phyloP scores from a whole-genome alignment of 1,140 invertebrate species.

The Macrobrachium nipponense region DNA sequence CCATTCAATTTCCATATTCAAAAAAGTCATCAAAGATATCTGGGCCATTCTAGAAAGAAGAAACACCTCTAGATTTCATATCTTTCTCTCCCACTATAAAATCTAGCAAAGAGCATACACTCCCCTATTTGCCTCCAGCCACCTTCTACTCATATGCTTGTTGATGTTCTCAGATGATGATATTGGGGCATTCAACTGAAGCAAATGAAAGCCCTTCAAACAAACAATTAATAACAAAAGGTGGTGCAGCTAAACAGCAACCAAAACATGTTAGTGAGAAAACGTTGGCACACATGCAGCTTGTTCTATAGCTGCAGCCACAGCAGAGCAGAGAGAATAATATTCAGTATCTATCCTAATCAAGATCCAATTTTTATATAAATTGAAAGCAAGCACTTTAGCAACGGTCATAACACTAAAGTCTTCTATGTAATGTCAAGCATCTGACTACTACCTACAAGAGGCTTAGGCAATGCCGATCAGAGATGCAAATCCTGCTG shows the following conservation, averaged over 20 bases:
- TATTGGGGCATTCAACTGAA: slow-evolving; percentile 53
- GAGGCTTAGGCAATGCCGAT: slow-evolving; percentile 40
- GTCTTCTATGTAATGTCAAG: slow-evolving; percentile 22
- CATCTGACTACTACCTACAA: slow-evolving; percentile 56
- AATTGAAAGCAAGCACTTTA: slow-evolving; percentile 45
- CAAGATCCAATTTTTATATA: slow-evolving; percentile 24
- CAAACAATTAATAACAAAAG: slow-evolving; percentile 40
- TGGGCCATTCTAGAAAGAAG: too few relatives aligned
- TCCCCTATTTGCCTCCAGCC: slow-evolving; percentile 60
- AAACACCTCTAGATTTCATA: not conserved
- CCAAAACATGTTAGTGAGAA: slow-evolving; percentile 61
- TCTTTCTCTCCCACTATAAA: slow-evolving; percentile 12
- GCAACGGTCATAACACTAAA: slow-evolving; percentile 35
- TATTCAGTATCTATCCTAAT: slow-evolving; percentile 7
- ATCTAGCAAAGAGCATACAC: slow-evolving; percentile 38
- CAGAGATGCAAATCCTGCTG: slow-evolving; percentile 36
- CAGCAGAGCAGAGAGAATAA: slow-evolving; percentile 3
- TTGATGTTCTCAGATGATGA: slow-evolving; percentile 9
- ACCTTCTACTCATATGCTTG: slow-evolving; percentile 61
- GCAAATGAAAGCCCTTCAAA: slow-evolving; percentile 49
- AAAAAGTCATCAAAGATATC: too few relatives aligned
- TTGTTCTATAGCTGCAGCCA: slow-evolving; percentile 45
- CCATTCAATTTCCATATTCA: too few relatives aligned
- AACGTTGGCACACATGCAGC: slow-evolving; percentile 47
- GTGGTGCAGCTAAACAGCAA: slow-evolving; percentile 57